Conservation (phyloP, 2,113 vertebrate species). For the Corythaixoides concolor region DNA sequence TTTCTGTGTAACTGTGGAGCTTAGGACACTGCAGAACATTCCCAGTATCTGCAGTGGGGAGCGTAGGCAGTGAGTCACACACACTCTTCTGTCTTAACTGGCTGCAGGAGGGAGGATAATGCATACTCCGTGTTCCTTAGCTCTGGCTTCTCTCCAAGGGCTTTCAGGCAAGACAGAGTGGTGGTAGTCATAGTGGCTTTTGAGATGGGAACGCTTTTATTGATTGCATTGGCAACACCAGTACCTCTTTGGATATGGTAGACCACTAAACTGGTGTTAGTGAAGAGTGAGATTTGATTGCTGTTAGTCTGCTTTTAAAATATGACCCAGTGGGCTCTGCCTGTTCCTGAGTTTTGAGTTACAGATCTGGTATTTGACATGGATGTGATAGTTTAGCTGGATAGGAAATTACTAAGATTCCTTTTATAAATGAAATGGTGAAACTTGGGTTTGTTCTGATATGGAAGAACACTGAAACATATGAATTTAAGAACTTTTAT, state of each 20-base stretch:
- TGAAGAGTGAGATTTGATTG: not conserved
- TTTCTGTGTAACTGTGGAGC: not conserved
- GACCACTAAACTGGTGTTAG: not conserved
- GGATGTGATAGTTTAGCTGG: not conserved
- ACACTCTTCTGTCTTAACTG: not conserved
- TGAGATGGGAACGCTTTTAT: not conserved
- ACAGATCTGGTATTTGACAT: not conserved
- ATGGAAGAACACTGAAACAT: not conserved
- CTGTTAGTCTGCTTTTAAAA: not conserved
- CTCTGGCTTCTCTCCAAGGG: not conserved
- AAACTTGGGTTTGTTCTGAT: not conserved
- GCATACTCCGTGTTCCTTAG: not conserved
- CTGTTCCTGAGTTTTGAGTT: not conserved
- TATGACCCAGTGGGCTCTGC: not conserved
- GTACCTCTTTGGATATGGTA: not conserved
- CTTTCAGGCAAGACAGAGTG: not conserved
- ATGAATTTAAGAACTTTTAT: not conserved
- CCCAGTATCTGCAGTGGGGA: not conserved
- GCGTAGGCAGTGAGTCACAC: not conserved
- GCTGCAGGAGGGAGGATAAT: not conserved
- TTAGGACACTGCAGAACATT: conserved; percentile 17
- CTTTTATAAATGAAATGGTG: not conserved
- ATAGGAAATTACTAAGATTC: not conserved
- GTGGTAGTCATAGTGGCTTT: not conserved
- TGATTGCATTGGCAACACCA: not conserved